Evolutionary conservation across 2,888 invertebrate genomes (phyloP), one percentile per base, ranked within the genome.

Genomic region (Parnassius orleans): DNA sequence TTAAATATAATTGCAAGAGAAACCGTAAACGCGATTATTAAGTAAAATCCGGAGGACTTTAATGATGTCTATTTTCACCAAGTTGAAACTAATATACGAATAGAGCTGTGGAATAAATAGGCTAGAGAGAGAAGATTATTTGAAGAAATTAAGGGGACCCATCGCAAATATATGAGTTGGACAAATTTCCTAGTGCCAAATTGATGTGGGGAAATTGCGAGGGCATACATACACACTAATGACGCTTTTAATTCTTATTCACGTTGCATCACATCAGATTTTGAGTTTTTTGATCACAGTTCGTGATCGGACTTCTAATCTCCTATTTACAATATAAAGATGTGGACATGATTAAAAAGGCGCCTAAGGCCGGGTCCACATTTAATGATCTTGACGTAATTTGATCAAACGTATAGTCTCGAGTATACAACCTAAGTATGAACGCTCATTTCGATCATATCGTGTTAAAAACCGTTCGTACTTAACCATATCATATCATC

Each of bases 271-370:
- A 51, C 52, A 47, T 10, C 19, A 51, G 47, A 14, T 47, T 19
- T 42, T 52, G 52, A 52, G 41, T 47, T 59, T 10, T 47, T 53
- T 50, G 48, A 43, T 62, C 50, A 33, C 41, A 51, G 48, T 58
- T 58, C 57, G 62, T 67, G 57, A 65, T 66, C 60, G 57, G 52
- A 61, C 48, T 48, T 48, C 14, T 48, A 48, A 12, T 43, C 24
- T 24, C 11, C 65, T 53, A 63, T 60, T 67, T 54, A 63, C 67
- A 63, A 67, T 60, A 61, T 64, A 65, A 65, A 63, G 57, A 48
- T 62, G 61, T 68, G 68, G 56, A 51, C 63, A 60, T 68, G 67
- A 66, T 63, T 60, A 61, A 63, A 60, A 61, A 64, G 65, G 65
- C 65, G 65, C 65, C 69, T 59, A 62, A 33, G 33, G 33, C 33